Evolutionary conservation across 1,140 invertebrate species (phyloP).

Genomic region (Acromyrmex charruanus): DNA sequence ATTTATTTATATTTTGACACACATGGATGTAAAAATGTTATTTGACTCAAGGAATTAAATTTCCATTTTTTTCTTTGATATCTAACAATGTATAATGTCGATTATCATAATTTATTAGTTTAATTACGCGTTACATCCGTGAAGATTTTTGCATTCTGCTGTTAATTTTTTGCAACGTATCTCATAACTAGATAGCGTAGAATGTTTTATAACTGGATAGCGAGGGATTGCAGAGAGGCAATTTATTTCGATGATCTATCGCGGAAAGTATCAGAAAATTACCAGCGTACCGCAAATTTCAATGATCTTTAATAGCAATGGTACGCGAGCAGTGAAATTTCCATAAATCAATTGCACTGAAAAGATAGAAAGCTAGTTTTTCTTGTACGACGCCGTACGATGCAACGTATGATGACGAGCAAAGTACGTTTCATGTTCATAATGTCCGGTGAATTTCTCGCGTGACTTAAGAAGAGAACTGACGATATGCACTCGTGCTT

Average conservation of each 20-base stretch:
- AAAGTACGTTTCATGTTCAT: constrained; percentile 6
- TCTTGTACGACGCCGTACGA: not conserved
- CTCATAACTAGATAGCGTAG: not conserved
- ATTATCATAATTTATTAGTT: too few species aligned
- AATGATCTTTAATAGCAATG: constrained; percentile 29
- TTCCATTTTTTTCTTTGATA: too few species aligned
- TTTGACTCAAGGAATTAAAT: too few species aligned
- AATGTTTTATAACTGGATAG: not conserved
- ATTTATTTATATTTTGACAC: too few species aligned
- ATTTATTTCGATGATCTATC: constrained; percentile 28
- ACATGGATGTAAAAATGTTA: too few species aligned
- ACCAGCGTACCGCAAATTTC: not conserved
- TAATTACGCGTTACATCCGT: too few species aligned
- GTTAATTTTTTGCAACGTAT: not conserved
- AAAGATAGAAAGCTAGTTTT: constrained; percentile 47
- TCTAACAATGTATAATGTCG: too few species aligned
- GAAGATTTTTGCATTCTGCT: not conserved
- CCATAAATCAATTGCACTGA: constrained; percentile 40
- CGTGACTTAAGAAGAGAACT: not conserved
- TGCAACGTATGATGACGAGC: constrained; percentile 28
- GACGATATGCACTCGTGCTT: not conserved
- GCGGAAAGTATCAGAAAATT: constrained; percentile 11
- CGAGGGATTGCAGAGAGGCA: not conserved
- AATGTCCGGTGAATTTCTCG: constrained; percentile 24
- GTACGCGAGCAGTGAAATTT: constrained; percentile 32